Percentiles rank a stretch among this genome's conserved stretches.
These are phyloP conservation scores for Centroberyx gerrardi DNA, from an alignment of 2,797 vertebrate species.

Conservation along the genomic window DNA sequence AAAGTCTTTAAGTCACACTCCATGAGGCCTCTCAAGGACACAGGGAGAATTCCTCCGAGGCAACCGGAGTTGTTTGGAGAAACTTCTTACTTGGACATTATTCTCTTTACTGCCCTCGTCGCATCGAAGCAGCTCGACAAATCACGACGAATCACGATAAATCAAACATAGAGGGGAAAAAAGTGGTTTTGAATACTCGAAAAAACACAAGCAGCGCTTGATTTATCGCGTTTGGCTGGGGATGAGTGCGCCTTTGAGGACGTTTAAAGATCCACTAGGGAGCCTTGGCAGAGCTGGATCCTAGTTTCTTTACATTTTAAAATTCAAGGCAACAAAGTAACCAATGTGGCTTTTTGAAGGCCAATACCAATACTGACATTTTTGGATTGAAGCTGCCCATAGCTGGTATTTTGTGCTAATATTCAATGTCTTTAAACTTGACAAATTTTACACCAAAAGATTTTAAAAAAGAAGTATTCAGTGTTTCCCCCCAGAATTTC, in stretches of 20 bases:
- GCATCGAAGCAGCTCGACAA: constrained; percentile 11
- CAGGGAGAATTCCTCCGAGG: constrained; percentile 33
- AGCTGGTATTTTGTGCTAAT: too few species aligned
- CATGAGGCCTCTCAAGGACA: constrained; percentile 59
- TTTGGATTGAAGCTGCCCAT: too few species aligned
- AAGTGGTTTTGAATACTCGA: neutral
- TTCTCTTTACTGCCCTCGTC: constrained; percentile 34
- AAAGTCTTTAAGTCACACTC: constrained; percentile 52
- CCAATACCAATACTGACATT: too few species aligned
- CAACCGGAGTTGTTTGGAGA: constrained; percentile 41
- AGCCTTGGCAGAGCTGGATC: constrained; percentile 13
- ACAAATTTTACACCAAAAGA: too few species aligned
- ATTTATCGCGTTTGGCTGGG: constrained; percentile 35
- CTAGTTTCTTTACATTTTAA: neutral
- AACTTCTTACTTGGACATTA: constrained; percentile 23
- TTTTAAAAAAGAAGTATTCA: too few species aligned
- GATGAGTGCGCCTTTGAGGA: constrained; percentile 4
- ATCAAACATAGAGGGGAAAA: neutral
- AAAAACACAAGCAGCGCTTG: neutral
- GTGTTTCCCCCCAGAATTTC: too few species aligned
- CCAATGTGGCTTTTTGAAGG: constrained; percentile 8
- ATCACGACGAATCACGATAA: constrained; percentile 3
- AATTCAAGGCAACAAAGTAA: neutral
- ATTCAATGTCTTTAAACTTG: too few species aligned
- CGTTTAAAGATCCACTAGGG: constrained; percentile 29